A percentile compares a stretch with the other conserved stretches of the same genome.
phyloP scores from a whole-genome alignment of 2,888 invertebrate species.

The Syrista parreyssii region DNA sequence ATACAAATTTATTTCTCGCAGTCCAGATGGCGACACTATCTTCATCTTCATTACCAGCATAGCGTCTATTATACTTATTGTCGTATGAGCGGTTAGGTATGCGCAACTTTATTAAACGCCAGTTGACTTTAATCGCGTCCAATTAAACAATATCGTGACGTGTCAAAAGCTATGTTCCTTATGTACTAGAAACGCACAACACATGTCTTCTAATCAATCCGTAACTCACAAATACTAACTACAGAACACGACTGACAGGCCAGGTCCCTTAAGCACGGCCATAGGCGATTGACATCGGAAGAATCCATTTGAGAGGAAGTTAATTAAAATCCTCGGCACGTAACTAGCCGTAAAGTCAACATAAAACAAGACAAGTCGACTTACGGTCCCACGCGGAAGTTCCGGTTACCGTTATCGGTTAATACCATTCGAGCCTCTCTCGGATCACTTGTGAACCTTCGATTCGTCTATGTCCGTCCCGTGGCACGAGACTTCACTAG shows the following conservation, averaged over 20 bases:
- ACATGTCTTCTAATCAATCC: background rate
- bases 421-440: background rate
- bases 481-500: background rate
- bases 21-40: conserved; percentile 11
- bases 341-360: background rate
- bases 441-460: background rate
- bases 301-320: background rate
- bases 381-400: background rate
- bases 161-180: background rate
- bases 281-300: background rate
- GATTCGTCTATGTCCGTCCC: background rate
- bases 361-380: background rate
- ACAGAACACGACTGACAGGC: background rate
- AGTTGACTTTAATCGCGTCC: conserved; percentile 17
- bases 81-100: background rate
- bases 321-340: background rate
- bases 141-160: conserved; percentile 11
- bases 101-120: conserved; percentile 12
- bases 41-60: background rate
- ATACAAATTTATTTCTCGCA: conserved; percentile 10
- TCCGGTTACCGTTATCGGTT: background rate
- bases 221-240: background rate
- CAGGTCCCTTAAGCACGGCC: background rate
- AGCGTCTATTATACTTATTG: background rate
- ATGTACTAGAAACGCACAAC: background rate